Evolutionary conservation across 2,113 vertebrate genomes (phyloP).

Genomic region (Bubalus kerabau): DNA sequence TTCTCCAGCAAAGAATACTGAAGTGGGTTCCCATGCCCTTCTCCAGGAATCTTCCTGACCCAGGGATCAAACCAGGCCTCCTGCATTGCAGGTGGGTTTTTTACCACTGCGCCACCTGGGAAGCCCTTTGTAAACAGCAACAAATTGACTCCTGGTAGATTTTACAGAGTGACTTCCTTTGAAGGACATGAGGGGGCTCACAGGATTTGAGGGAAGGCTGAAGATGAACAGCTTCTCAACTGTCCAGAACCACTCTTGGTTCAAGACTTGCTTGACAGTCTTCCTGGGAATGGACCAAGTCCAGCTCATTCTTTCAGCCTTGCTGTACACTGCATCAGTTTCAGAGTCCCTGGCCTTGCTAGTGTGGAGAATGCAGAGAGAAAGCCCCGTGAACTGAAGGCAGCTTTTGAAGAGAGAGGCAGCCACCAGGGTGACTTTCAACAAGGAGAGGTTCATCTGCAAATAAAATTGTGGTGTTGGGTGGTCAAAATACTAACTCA

Average conservation of each 20-base stretch:
- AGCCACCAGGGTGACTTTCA: not conserved
- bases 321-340: not conserved
- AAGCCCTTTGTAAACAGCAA: not conserved
- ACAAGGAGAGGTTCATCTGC: not conserved
- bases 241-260: not conserved
- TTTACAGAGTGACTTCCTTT: not conserved
- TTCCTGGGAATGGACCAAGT: not conserved
- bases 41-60: not conserved
- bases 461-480: not conserved
- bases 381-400: not conserved
- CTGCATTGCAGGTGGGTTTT: not conserved
- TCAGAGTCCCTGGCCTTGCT: not conserved
- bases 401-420: not conserved
- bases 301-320: not conserved
- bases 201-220: not conserved
- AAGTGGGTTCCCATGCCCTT: not conserved
- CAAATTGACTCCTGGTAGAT: not conserved
- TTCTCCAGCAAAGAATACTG: not conserved
- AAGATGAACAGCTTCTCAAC: not conserved
- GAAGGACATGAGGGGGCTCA: not conserved
- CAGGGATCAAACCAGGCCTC: not conserved
- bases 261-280: not conserved
- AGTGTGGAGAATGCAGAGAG: not conserved
- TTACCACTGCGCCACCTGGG: not conserved
- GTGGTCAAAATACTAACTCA: not conserved